Evolutionary conservation across 2,888 invertebrate genomes (phyloP).

Genomic region (Masnerella sp.): DNA sequence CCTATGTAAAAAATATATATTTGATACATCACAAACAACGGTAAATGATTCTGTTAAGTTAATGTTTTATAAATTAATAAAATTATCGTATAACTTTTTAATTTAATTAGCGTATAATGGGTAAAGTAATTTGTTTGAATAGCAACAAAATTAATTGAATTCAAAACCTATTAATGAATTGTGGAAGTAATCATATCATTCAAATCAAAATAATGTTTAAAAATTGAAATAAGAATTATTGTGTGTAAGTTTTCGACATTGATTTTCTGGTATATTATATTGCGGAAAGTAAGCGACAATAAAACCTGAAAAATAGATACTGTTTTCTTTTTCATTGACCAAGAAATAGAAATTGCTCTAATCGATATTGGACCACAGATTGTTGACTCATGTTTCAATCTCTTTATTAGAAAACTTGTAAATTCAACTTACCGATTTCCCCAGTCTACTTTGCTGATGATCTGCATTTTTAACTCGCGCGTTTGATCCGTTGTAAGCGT

Average conservation of each 20-base stretch:
- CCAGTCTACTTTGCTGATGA: constrained; percentile 96
- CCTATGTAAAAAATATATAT: constrained; percentile 23
- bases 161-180: no score
- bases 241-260: constrained; percentile 2
- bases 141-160: constrained; percentile 4
- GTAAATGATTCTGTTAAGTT: constrained; percentile 33
- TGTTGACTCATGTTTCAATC: neutral
- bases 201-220: constrained; percentile 37
- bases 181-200: constrained; percentile 12
- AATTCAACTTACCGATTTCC: constrained; percentile 90
- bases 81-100: constrained; percentile 8
- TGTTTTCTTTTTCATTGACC: neutral
- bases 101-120: constrained; percentile 33
- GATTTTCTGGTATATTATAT: constrained; percentile 5
- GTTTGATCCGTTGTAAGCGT: constrained; percentile 96
- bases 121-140: constrained; percentile 22
- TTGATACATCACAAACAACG: constrained; percentile 13
- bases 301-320: constrained; percentile 16
- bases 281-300: constrained; percentile 33
- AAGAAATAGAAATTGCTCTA: no score
- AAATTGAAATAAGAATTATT: constrained; percentile 13
- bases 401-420: constrained; percentile 9
- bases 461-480: constrained; percentile 89
- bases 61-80: constrained; percentile 15
- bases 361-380: neutral